A percentile compares a stretch with the other conserved stretches of the same genome.
Conservation (phyloP, 2,888 invertebrate genomes). For the Nomada fabriciana region DNA sequence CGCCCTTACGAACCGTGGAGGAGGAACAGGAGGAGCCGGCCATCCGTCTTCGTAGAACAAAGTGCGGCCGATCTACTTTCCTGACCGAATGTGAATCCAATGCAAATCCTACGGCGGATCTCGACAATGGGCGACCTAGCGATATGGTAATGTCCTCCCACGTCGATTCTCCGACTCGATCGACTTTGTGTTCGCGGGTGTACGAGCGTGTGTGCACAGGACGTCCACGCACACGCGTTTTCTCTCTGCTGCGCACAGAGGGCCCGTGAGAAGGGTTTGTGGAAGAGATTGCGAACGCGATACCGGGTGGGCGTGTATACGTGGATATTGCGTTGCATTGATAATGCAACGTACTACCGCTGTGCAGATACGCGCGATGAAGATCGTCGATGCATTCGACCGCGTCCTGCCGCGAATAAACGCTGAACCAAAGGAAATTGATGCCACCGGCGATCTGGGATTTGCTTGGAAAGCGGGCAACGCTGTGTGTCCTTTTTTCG, state of each 20-base stretch:
- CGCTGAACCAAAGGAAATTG: slow-evolving; percentile 14
- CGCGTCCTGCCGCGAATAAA: slow-evolving; percentile 24
- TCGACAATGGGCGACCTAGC: slow-evolving; percentile 75
- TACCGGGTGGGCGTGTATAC: slow-evolving; percentile 38
- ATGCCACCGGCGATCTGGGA: slow-evolving; percentile 5
- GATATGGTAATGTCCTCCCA: slow-evolving; percentile 77
- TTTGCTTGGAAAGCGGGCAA: neutral
- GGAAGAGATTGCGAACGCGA: slow-evolving; percentile 51
- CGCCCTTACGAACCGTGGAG: slow-evolving; percentile 55
- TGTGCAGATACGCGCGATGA: slow-evolving; percentile 39
- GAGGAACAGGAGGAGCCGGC: slow-evolving; percentile 50
- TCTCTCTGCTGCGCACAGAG: slow-evolving; percentile 13
- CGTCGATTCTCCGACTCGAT: slow-evolving; percentile 65
- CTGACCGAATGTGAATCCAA: slow-evolving; percentile 76
- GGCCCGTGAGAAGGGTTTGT: slow-evolving; percentile 55
- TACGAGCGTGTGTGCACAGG: neutral
- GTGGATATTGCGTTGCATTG: slow-evolving; percentile 55
- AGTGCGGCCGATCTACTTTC: slow-evolving; percentile 75
- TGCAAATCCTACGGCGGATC: slow-evolving; percentile 75
- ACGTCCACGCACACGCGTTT: slow-evolving; percentile 8
- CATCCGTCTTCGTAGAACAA: slow-evolving; percentile 78
- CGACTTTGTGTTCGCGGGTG: slow-evolving; percentile 25
- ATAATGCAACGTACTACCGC: slow-evolving; percentile 36
- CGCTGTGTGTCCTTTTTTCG: neutral
- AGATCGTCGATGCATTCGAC: slow-evolving; percentile 46